Evolutionary conservation across 2,113 vertebrate genomes (phyloP).

Genomic region (Halichoerus grypus): DNA sequence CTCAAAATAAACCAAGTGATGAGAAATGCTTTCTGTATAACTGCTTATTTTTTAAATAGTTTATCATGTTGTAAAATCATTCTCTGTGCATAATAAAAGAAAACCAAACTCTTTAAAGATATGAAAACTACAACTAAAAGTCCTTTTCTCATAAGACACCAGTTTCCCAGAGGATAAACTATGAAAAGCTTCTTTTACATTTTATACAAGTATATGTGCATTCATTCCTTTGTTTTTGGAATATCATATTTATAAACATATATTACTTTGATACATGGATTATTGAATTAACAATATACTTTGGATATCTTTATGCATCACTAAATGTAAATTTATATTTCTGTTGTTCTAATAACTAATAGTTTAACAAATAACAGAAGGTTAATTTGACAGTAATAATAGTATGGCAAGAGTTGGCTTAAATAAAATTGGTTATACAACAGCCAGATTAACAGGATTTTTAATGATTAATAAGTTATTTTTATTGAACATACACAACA

Average conservation of each 20-base stretch:
- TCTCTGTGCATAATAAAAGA: not conserved
- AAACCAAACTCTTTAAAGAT: rapidly evolving
- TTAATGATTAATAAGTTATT: not conserved
- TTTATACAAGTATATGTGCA: not conserved
- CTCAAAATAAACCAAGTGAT: not conserved
- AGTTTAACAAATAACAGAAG: not conserved
- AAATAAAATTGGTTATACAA: not conserved
- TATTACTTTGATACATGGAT: not conserved
- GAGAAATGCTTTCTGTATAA: not conserved
- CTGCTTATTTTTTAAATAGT: not conserved
- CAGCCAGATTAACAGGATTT: not conserved
- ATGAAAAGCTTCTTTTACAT: not conserved
- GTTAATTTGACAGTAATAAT: not conserved
- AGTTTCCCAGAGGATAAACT: not conserved
- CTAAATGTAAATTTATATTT: not conserved
- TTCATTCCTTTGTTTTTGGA: not conserved
- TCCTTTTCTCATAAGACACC: not conserved
- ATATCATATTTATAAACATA: not conserved
- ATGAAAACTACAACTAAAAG: not conserved
- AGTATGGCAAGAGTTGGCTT: not conserved
- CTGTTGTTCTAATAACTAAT: not conserved
- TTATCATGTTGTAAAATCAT: not conserved
- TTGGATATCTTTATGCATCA: not conserved
- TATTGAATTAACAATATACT: not conserved
- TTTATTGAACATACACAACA: not conserved